Evolutionary conservation across 2,113 vertebrate species (phyloP).

Genomic region (Pseudorasbora parva): DNA sequence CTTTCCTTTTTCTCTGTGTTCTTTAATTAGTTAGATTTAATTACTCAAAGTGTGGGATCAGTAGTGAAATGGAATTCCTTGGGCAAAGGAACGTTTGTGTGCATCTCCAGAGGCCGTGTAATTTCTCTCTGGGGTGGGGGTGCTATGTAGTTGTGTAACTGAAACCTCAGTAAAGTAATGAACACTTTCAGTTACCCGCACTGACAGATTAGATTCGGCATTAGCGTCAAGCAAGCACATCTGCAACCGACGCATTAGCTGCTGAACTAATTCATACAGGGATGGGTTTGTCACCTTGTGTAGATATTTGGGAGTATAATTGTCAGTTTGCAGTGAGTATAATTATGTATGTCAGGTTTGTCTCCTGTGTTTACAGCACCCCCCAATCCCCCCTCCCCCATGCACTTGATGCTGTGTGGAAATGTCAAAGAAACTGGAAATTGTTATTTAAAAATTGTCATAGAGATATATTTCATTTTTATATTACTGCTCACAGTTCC

Average conservation of each 20-base stretch:
- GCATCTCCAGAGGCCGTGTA: constrained; percentile 69
- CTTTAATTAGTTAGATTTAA: constrained; percentile 73
- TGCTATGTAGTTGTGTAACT: constrained; percentile 69
- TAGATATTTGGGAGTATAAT: neutral
- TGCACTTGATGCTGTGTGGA: neutral
- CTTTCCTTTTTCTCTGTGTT: neutral
- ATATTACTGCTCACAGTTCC: too few species aligned
- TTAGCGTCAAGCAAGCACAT: constrained; percentile 19
- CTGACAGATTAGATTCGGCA: constrained; percentile 19
- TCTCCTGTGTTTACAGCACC: neutral
- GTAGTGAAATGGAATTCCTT: constrained; percentile 48
- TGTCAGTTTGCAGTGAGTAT: constrained; percentile 4
- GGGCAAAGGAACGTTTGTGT: constrained; percentile 50
- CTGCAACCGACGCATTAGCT: neutral
- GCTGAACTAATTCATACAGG: neutral
- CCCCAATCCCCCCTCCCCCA: too few species aligned
- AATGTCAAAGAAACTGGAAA: neutral
- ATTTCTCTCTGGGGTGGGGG: constrained; percentile 73
- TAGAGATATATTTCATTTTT: too few species aligned
- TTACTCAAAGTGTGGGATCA: constrained; percentile 62
- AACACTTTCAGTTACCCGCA: constrained; percentile 1
- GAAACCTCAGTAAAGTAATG: constrained; percentile 20
- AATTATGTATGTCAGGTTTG: constrained; percentile 2
- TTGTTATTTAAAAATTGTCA: too few species aligned
- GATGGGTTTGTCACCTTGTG: constrained; percentile 6